Base-by-base conservation (phyloP, 2,797 vertebrate genomes). In the Avahi laniger region DNA sequence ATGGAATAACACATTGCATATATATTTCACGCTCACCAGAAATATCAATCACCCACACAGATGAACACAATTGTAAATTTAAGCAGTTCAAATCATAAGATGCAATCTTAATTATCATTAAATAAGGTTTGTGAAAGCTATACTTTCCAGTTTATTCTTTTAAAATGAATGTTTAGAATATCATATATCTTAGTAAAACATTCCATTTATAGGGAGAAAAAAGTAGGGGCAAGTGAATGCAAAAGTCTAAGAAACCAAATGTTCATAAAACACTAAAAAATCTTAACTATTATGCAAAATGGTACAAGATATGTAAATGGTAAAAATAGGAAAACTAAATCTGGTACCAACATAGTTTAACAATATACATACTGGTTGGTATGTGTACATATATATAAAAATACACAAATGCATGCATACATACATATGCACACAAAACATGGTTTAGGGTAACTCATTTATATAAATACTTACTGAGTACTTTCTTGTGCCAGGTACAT, bases 261-360 rank as follows among this genome's bases (percentile, higher is more conserved):
- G 43, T 59, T 94, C 79, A 91, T 6, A 91, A 88, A 94, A 89
- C 67, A 67, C 43, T 90, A 84, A 8, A 88, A 80, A 96, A 82
- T 70, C 61, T 93, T 67, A 65, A 70, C 54, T 79, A 63, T 57
- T 73, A 90, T 48, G 8, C 54, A 95, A 88, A 95, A 84, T 15
- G 28, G 35, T 43, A 57, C 15, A 88, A 72, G 35, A 86, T 73
- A 63, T 24, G 5, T 35, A 94, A 91, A 82, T 43, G 46, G 69
- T 52, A 94, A 96, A 96, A 96, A 93, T 7, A 96, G 83, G 81
- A 80, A 79, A 95, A 94, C 22, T 43, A 73, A 73, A 94, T 91
- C 22, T 70, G 91, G 50, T 3, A 38, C 87, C 85, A 85, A 94
- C 35, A 89, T 4, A 93, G 54, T 52, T 75, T 86, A 94, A 82